Percentiles rank a stretch among this genome's conserved stretches.
phyloP scores from a whole-genome alignment of 2,888 invertebrate genomes.

The Andrena bicolor region DNA sequence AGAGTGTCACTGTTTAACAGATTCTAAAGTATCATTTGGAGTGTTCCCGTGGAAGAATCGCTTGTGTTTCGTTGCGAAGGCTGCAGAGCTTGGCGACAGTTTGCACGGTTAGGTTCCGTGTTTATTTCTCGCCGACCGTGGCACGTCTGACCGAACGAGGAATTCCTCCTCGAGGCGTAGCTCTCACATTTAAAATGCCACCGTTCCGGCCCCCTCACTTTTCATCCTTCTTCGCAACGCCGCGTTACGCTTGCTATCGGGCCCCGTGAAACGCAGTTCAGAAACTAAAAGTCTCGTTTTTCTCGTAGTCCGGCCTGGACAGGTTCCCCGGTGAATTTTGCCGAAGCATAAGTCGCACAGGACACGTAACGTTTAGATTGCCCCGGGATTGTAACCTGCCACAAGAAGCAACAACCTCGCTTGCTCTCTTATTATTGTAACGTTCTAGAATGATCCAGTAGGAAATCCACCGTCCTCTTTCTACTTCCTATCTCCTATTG shows the following conservation, averaged over 20 bases:
- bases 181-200: constrained; percentile 40
- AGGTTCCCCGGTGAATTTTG: constrained; percentile 32
- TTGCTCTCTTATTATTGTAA: neutral
- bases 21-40: too few relatives aligned
- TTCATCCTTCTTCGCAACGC: constrained; percentile 25
- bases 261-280: neutral
- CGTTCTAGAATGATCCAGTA: neutral
- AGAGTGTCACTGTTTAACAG: too few relatives aligned
- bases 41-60: too few relatives aligned
- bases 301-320: neutral
- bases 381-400: neutral
- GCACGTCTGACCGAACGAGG: constrained; percentile 7
- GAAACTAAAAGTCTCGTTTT: constrained; percentile 23
- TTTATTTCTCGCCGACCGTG: neutral
- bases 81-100: neutral
- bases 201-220: constrained; percentile 29
- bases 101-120: neutral
- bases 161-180: constrained; percentile 24
- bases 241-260: constrained; percentile 24
- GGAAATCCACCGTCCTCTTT: neutral
- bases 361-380: neutral
- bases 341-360: neutral
- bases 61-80: too few relatives aligned
- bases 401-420: neutral
- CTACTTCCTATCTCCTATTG: neutral